Base-by-base conservation (phyloP, 2,797 vertebrate genomes). In the Melopsittacus undulatus region DNA sequence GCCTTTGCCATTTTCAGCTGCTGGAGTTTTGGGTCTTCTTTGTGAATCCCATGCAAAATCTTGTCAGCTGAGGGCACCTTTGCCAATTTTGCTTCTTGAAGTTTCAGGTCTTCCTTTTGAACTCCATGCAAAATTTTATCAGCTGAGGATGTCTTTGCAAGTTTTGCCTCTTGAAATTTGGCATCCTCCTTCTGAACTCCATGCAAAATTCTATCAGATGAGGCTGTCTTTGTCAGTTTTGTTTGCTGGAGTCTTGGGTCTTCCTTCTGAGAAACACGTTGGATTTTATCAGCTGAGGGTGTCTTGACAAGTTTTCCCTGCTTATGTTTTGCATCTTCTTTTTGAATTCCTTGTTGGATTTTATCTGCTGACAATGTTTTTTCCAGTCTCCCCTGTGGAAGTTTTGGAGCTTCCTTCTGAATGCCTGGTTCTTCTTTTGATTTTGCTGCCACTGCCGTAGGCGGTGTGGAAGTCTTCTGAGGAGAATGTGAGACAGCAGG, bases 231-330 rank as follows among this genome's bases (percentile, higher is more conserved):
- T 91, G 92, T 91, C 30, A 92, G 66, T 88, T 96, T 96, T 77
- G 87, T 79, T 67, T 96, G 96, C 62, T 96, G 94, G 57, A 94
- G 54, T 64, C 92, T 95, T 32, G 81, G 73, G 49, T 95, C 96
- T 54, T 97, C 95, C 62, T 95, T 97, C 66, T 81, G 95, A 95
- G 96, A 78, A 72, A 62, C 86, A 24, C 40, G 94, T 46, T 94
- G 96, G 43, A 95, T 93, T 93, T 97, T 97, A 97, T 96, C 96
- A 76, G 95, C 92, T 73, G 97, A 97, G 18, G 95, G 91, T 59
- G 92, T 63, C 82, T 95, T 95, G 73, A 85, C 82, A 86, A 97
- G 93, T 82, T 95, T 97, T 51, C 69, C 89, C 38, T 95, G 91
- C 46, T 89, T 83, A 61, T 70, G 23, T 96, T 97, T 97, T 97